Evolutionary conservation across 2,113 vertebrate species (phyloP), one percentile per base, ranked within the genome.

Genomic region (Sus scrofa): DNA sequence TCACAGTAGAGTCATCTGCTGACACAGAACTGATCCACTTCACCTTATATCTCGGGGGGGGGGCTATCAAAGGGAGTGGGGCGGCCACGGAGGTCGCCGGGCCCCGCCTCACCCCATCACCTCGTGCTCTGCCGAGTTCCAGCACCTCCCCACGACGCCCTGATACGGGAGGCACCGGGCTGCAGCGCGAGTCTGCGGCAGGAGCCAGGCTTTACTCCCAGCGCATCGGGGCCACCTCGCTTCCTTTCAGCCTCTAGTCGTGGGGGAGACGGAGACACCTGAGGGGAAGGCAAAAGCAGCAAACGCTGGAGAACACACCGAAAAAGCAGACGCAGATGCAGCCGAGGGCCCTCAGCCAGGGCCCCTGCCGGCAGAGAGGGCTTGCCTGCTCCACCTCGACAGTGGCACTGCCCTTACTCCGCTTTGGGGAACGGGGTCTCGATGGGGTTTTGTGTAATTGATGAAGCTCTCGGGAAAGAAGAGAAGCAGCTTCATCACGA

Each of bases 331-430:
- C 37, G 18, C 13, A 6, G 27, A n/a, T 6, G 5, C 9, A 12
- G 24, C 0, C 6, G 32, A 0, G 9, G 20, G 34, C 63, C 22
- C 54, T 8, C 52, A 15, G n/a, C 37, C 58, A 12, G 8, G 0
- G 2, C 0, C 22, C 7, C n/a, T n/a, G 0, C 11, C 18, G 3
- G 8, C 50, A 24, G 27, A 26, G 0, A 10, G 20, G 16, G 52
- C 0, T 22, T n/a, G n/a, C n/a, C n/a, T n/a, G n/a, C n/a, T n/a
- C n/a, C n/a, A 44, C 44, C 44, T 44, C 8, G 44, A 44, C 44
- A 44, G 8, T 44, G 44, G 44, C 44, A 8, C 44, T 44, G 44
- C 44, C 44, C 44, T 44, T 44, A 44, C 44, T 6, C 44, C 8
- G 44, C 44, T 44, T 44, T 44, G 44, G 44, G 44, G 44, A 44